Evolutionary conservation across 2,888 invertebrate genomes (phyloP).

Genomic region (Apamea crenata): DNA sequence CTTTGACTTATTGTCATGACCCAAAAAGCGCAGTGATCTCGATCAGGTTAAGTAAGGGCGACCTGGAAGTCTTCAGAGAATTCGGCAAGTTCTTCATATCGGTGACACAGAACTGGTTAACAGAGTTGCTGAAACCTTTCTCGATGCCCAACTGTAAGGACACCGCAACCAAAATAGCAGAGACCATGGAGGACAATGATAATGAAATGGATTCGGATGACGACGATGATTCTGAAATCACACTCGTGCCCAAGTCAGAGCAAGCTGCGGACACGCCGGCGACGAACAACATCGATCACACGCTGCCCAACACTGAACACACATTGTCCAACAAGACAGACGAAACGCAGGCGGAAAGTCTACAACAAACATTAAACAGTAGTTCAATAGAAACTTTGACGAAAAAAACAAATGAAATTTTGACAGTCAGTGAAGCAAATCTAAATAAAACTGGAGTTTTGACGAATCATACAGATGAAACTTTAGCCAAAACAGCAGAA

Average conservation of each 20-base stretch:
- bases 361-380: background rate
- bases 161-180: constrained; percentile 63
- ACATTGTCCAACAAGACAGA: background rate
- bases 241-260: constrained; percentile 23
- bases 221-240: constrained; percentile 52
- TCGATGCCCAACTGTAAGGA: constrained; percentile 63
- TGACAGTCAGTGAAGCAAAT: constrained; percentile 21
- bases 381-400: constrained; percentile 22
- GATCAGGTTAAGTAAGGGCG: constrained; percentile 70
- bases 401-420: constrained; percentile 18
- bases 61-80: constrained; percentile 71
- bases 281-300: constrained; percentile 3
- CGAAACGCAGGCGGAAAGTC: background rate
- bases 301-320: background rate
- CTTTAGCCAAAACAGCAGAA: background rate
- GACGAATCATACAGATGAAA: constrained; percentile 9
- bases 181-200: constrained; percentile 51
- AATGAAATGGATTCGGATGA: constrained; percentile 53
- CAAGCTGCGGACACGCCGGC: background rate
- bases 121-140: constrained; percentile 69
- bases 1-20: constrained; percentile 68
- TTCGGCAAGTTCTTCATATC: constrained; percentile 78
- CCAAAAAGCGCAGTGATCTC: constrained; percentile 68
- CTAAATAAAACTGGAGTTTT: background rate
- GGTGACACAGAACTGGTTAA: constrained; percentile 75